Evolutionary conservation across 2,113 vertebrate species (phyloP).

Genomic region (Syngnathoides biaculeatus): DNA sequence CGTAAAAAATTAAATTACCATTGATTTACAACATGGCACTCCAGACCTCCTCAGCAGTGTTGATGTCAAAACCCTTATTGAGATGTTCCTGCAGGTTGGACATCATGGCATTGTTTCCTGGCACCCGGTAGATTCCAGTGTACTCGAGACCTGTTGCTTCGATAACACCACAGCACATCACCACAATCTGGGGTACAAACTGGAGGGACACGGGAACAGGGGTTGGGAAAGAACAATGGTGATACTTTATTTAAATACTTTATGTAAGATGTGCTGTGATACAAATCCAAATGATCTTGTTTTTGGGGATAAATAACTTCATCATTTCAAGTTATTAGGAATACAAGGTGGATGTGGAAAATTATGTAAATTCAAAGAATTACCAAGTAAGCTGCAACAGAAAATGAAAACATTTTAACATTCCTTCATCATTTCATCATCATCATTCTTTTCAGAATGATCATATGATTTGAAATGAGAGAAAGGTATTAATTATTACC

Average conservation of each 20-base stretch:
- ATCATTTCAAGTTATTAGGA: too few species aligned
- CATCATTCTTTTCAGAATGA: too few species aligned
- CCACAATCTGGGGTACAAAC: conserved; percentile 91
- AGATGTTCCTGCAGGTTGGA: conserved; percentile 93
- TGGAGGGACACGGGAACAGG: conserved; percentile 37
- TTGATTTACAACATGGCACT: not conserved
- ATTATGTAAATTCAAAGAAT: too few species aligned
- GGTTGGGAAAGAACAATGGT: not conserved
- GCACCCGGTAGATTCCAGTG: conserved; percentile 93
- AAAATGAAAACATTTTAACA: too few species aligned
- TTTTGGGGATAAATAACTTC: not conserved
- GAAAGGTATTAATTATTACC: too few species aligned
- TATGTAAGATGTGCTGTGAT: not conserved
- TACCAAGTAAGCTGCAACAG: too few species aligned
- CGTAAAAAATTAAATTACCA: not conserved
- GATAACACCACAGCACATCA: conserved; percentile 88
- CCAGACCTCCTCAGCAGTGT: conserved; percentile 86
- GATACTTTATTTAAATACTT: not conserved
- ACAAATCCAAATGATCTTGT: too few species aligned
- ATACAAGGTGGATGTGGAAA: too few species aligned
- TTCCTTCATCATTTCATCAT: too few species aligned
- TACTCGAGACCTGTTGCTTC: conserved; percentile 90
- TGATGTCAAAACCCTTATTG: conserved; percentile 90
- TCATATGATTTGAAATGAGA: too few species aligned
- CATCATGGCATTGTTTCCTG: conserved; percentile 94